phyloP scores from a whole-genome alignment of 2,888 invertebrate species.

The Lacanobia wlatinum region DNA sequence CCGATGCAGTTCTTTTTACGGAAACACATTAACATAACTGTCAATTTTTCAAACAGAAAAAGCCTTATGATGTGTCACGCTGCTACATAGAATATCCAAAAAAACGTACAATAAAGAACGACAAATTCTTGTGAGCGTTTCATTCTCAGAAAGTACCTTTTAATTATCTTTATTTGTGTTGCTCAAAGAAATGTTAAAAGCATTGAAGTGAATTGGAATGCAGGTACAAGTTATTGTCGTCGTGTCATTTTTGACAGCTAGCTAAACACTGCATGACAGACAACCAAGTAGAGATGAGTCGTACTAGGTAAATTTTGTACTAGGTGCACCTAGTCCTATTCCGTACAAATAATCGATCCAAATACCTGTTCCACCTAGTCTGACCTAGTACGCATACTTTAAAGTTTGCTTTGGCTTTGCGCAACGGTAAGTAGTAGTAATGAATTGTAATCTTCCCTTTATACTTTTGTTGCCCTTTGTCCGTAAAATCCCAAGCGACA shows the following conservation, averaged over 20 bases:
- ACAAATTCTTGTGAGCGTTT: neutral
- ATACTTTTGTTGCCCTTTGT: too few relatives aligned
- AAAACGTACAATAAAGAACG: neutral
- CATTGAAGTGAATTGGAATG: conserved; percentile 20
- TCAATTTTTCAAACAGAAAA: neutral
- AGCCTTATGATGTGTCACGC: neutral
- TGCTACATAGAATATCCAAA: neutral
- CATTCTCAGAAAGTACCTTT: neutral
- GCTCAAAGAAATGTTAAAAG: neutral
- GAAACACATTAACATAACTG: neutral
- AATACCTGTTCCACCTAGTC: too few relatives aligned
- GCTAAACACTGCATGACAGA: neutral
- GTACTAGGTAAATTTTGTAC: too few relatives aligned
- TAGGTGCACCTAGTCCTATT: too few relatives aligned
- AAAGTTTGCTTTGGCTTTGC: too few relatives aligned
- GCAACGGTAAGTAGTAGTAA: too few relatives aligned
- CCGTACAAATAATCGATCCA: too few relatives aligned
- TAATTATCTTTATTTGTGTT: neutral
- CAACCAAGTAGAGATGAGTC: too few relatives aligned
- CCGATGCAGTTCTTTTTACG: conserved; percentile 37
- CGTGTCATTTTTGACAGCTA: conserved; percentile 22
- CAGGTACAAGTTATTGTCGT: neutral
- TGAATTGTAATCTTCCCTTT: too few relatives aligned
- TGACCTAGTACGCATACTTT: too few relatives aligned
- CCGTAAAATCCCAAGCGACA: too few relatives aligned